Conservation (phyloP, 2,888 invertebrate genomes). For the Aelia acuminata region DNA sequence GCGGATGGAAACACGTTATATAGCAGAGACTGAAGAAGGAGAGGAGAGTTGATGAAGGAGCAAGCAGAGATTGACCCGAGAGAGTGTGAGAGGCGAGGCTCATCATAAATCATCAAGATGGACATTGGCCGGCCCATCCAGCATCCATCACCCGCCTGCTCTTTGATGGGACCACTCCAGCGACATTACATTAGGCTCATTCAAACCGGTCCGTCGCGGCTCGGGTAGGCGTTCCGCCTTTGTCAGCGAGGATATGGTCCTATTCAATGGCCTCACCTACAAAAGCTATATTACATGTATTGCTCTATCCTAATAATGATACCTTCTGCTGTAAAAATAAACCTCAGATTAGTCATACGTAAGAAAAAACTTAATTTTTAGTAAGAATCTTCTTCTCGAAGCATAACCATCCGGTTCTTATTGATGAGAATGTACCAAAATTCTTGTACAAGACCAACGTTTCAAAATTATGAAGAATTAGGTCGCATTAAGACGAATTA, state of each 20-base stretch:
- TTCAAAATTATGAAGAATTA: too few relatives aligned
- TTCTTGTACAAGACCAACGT: too few relatives aligned
- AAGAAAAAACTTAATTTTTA: too few relatives aligned
- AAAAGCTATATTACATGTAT: too few relatives aligned
- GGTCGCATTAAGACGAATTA: too few relatives aligned
- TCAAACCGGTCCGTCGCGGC: conserved; percentile 31
- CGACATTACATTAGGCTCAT: conserved; percentile 35
- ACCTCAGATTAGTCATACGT: too few relatives aligned
- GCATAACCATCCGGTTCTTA: too few relatives aligned
- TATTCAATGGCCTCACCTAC: background rate
- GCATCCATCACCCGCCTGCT: background rate
- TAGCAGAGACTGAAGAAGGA: background rate
- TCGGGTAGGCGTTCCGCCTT: background rate
- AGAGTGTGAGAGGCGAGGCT: conserved; percentile 33
- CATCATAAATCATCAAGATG: conserved; percentile 44
- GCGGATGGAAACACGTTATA: background rate
- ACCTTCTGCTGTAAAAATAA: too few relatives aligned
- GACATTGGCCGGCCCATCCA: conserved; percentile 40
- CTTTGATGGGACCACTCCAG: conserved; percentile 37
- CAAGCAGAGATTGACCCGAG: background rate
- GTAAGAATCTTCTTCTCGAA: too few relatives aligned
- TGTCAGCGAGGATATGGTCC: background rate
- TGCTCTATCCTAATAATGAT: too few relatives aligned
- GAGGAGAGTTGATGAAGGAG: conserved; percentile 15
- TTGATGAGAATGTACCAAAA: too few relatives aligned